These are phyloP conservation scores for Rhopalosiphum padi DNA, from an alignment of 1,140 invertebrate species.

Conservation along the genomic window DNA sequence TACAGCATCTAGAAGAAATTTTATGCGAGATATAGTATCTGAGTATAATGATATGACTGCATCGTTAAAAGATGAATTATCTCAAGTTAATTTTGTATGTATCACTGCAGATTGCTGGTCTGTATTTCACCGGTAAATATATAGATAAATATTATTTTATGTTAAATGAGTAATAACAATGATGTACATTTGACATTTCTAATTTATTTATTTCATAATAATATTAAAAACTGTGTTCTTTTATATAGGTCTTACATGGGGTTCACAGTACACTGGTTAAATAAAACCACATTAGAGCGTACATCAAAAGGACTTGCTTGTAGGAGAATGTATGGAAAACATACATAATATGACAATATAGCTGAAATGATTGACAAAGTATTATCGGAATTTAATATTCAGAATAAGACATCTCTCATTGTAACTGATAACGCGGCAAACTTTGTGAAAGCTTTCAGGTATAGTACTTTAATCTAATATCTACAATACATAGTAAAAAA, in stretches of 20 bases:
- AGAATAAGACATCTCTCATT: constrained; percentile 8
- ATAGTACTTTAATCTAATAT: no score
- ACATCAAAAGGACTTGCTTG: constrained; percentile 6
- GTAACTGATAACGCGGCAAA: constrained; percentile 12
- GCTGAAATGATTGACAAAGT: constrained; percentile 30
- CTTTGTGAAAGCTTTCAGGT: constrained; percentile 30
- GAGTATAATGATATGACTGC: not conserved
- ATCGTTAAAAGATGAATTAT: no score
- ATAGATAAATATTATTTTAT: no score
- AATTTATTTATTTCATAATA: no score
- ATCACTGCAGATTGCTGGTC: not conserved
- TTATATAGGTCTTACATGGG: no score
- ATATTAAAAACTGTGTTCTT: no score
- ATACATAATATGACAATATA: constrained; percentile 1
- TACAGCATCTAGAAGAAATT: not conserved
- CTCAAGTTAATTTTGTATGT: not conserved
- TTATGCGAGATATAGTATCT: not conserved
- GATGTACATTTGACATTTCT: no score
- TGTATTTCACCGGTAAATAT: not conserved
- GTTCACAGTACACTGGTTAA: no score
- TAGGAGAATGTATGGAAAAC: not conserved
- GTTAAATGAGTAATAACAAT: no score
- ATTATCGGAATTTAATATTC: not conserved
- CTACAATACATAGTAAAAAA: no score
- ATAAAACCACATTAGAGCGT: not conserved